Percentiles rank a stretch among this genome's conserved stretches.
Conservation (phyloP, 2,797 vertebrate species). For the Atherinosoma microstoma region DNA sequence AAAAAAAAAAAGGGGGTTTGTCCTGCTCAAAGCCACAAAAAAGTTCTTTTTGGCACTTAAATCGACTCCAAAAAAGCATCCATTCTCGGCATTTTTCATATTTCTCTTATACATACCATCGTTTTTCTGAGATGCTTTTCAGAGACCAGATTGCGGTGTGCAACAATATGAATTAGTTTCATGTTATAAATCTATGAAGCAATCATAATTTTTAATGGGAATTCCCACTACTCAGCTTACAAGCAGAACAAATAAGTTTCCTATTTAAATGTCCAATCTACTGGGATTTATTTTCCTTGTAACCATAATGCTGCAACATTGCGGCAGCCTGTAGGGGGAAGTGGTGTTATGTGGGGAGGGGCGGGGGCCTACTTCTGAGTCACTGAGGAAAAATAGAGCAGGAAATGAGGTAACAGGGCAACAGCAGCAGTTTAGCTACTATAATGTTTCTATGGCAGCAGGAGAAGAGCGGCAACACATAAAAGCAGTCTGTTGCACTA, state of each 20-base stretch:
- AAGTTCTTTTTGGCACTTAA: slow-evolving; percentile 15
- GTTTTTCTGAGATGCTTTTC: slow-evolving; percentile 22
- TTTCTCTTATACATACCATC: background rate
- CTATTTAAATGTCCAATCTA: slow-evolving; percentile 28
- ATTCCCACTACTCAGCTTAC: slow-evolving; percentile 29
- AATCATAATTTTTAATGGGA: slow-evolving; percentile 19
- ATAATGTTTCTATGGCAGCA: slow-evolving; percentile 76
- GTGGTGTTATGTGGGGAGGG: slow-evolving; percentile 54
- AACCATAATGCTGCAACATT: slow-evolving; percentile 46
- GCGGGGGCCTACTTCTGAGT: slow-evolving; percentile 60
- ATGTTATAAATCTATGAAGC: slow-evolving; percentile 21
- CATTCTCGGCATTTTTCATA: background rate
- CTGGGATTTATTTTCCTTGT: slow-evolving; percentile 12
- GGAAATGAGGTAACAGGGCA: slow-evolving; percentile 78
- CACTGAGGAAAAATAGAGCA: slow-evolving; percentile 76
- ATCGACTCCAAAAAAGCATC: slow-evolving; percentile 42
- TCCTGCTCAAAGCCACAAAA: slow-evolving; percentile 44
- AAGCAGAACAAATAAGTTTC: slow-evolving; percentile 33
- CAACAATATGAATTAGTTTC: background rate
- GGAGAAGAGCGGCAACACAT: slow-evolving; percentile 72
- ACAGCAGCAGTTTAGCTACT: slow-evolving; percentile 71
- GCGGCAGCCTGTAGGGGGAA: slow-evolving; percentile 63
- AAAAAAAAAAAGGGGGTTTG: background rate
- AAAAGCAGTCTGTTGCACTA: slow-evolving; percentile 53
- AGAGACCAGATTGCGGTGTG: slow-evolving; percentile 37